Percentiles rank a stretch among this genome's conserved stretches.
These are phyloP conservation scores for Nymphalis polychloros DNA, from an alignment of 2,888 invertebrate genomes.

Conservation along the genomic window DNA sequence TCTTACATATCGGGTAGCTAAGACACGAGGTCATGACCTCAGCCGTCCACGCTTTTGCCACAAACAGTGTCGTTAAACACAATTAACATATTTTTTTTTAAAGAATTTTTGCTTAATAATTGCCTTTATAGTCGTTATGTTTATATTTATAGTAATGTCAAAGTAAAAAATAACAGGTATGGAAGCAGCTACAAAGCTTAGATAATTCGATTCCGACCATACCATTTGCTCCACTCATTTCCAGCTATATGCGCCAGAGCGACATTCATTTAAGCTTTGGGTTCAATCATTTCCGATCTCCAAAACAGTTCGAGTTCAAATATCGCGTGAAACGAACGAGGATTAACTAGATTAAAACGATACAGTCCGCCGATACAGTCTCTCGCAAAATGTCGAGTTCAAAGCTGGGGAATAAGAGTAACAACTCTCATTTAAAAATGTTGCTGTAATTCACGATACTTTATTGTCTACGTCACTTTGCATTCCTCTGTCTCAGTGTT, in stretches of 20 bases:
- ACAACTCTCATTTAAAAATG: slow-evolving; percentile 22
- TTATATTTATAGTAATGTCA: too few relatives aligned
- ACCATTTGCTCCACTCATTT: slow-evolving; percentile 2
- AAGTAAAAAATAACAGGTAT: neutral
- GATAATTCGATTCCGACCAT: slow-evolving; percentile 19
- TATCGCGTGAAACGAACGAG: slow-evolving; percentile 27
- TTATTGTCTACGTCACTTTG: slow-evolving; percentile 29
- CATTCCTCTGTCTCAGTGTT: slow-evolving; percentile 31
- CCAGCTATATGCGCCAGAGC: slow-evolving; percentile 19
- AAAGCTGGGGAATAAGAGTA: slow-evolving; percentile 20
- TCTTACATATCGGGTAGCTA: too few relatives aligned
- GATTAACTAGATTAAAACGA: slow-evolving; percentile 29
- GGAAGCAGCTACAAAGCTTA: slow-evolving; percentile 4
- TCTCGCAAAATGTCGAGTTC: slow-evolving; percentile 23
- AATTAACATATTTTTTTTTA: too few relatives aligned
- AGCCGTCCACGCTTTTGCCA: too few relatives aligned
- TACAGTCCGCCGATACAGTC: slow-evolving; percentile 17
- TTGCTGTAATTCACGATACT: slow-evolving; percentile 20
- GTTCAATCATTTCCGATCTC: slow-evolving; percentile 28
- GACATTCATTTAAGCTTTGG: slow-evolving; percentile 28
- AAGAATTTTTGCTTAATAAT: too few relatives aligned
- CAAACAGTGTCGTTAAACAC: too few relatives aligned
- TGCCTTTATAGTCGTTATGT: too few relatives aligned
- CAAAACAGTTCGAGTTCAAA: slow-evolving; percentile 23
- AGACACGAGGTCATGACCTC: too few relatives aligned